Base-by-base conservation (phyloP, 2,797 vertebrate species). In the Dermochelys coriacea region DNA sequence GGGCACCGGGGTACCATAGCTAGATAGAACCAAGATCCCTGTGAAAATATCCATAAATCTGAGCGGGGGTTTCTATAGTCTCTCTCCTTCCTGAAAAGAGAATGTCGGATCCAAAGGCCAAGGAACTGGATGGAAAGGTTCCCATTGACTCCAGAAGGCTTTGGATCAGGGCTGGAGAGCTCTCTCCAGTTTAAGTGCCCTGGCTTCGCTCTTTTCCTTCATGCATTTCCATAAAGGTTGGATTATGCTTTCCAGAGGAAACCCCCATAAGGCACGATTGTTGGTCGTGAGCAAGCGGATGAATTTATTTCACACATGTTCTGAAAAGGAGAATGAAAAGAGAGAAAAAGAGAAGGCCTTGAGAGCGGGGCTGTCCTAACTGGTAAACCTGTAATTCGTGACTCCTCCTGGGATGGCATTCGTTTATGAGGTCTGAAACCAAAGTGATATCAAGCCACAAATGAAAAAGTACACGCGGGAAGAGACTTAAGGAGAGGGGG, bases 191-290 rank as follows among this genome's bases (percentile, higher is more conserved):
- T 55, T 12, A 74, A 93, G 54, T 11, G 31, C 11, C 85, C 75
- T 16, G 29, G 89, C 18, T 87, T 92, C 77, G 2, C 61, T 64
- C 29, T 89, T 85, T 84, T 57, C 61, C 37, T 27, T 77, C 37
- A 47, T 77, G 74, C 23, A 10, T 45, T 75, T 75, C 71, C 51
- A 93, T 84, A 87, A 92, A 90, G 2, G 6, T 4, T 78, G 96
- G 89, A 85, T 92, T 87, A 64, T 8, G 37, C 7, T 12, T 91
- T 57, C 78, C 94, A 87, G 82, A 59, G 47, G 51, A 93, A 92
- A 85, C 8, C 61, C 74, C 61, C 61, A 2, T 23, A 85, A 91
- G 1, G 85, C 52, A 78, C 52, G 47, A 4, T 6, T 4, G 0
- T 2, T 0, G 0, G 84, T 74, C 52, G 61, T 51, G 0, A 74